Percentiles rank a stretch among this genome's conserved stretches.
phyloP scores from a whole-genome alignment of 1,140 invertebrate genomes.

The Cotesia vestalis region DNA sequence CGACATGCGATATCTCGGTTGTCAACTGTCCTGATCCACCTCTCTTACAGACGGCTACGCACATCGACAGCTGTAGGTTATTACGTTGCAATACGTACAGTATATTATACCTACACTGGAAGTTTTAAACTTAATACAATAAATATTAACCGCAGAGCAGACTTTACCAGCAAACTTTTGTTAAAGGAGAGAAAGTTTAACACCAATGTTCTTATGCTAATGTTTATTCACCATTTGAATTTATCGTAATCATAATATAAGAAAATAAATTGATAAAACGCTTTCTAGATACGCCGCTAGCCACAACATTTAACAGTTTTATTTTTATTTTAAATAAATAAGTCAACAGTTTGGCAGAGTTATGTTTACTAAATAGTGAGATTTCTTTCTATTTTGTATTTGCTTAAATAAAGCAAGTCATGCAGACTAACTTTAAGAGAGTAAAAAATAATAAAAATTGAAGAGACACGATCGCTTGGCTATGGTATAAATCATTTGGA shows the following conservation, averaged over 20 bases:
- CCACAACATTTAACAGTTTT: neutral
- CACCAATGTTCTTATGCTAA: neutral
- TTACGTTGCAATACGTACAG: too few relatives aligned
- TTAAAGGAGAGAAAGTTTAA: too few relatives aligned
- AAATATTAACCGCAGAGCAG: too few relatives aligned
- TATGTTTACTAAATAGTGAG: neutral
- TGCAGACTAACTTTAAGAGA: neutral
- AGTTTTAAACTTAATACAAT: too few relatives aligned
- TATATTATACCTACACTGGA: too few relatives aligned
- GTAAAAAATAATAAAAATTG: constrained; percentile 32
- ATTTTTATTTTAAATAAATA: neutral
- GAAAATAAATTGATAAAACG: neutral
- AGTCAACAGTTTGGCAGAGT: neutral
- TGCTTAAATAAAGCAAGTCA: constrained; percentile 1
- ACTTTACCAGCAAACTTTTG: neutral
- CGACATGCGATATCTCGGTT: constrained; percentile 55
- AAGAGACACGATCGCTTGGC: constrained; percentile 22
- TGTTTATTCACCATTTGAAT: constrained; percentile 3
- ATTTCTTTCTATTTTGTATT: neutral
- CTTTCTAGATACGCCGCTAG: constrained; percentile 8
- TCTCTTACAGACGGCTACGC: neutral
- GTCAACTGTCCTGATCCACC: constrained; percentile 46
- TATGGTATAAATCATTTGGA: constrained; percentile 31
- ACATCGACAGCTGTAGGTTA: neutral
- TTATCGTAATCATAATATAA: neutral